Evolutionary conservation across 1,140 invertebrate species (phyloP), one percentile per base, ranked within the genome.

Genomic region (Hylaeus volcanicus): DNA sequence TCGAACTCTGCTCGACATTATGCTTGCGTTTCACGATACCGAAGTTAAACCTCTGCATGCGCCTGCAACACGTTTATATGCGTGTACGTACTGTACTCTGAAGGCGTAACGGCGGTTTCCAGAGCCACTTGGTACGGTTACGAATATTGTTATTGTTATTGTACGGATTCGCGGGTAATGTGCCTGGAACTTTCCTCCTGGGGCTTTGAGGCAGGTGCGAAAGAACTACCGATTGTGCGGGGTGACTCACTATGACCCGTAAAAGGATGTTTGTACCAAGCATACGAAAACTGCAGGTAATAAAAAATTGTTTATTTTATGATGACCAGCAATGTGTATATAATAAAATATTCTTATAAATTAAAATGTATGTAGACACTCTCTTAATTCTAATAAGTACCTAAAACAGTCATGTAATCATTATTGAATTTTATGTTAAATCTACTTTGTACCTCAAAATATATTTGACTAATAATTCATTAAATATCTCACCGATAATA

Each of bases 81-180:
- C 60, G 45, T 74, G 60, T 74, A 78, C 68, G 56, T 73, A 55
- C 60, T 26, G 41, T 64, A 75, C 60, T 66, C 11, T 9, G 51
- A 9, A 51, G 69, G 69, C 66, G 82, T 85, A 84, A 84, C 73
- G 43, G 43, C 74, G 39, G 63, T 45, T 78, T 76, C 58, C 41
- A 51, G 2, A 45, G 60, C 61, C 41, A 48, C 68, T 69, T 26
- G 65, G 39, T 14, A 15, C 53, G 51, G 41, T 78, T 78, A 63
- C 58, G 76, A 78, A 39, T 45, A 78, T 51, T 61, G 70, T 61
- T 45, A 14, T 8, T n/a, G n/a, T 78, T 78, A 78, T 51, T 45
- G 58, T 15, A 26, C 45, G 39, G 61, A 63, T 72, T 72, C 15
- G n/a, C 48, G 63, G 68, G 6, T 14, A 78, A 66, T 15, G 41